A percentile compares a stretch with the other conserved stretches of the same genome.
Conservation (phyloP, 1,140 invertebrate species). For the Limonius californicus region DNA sequence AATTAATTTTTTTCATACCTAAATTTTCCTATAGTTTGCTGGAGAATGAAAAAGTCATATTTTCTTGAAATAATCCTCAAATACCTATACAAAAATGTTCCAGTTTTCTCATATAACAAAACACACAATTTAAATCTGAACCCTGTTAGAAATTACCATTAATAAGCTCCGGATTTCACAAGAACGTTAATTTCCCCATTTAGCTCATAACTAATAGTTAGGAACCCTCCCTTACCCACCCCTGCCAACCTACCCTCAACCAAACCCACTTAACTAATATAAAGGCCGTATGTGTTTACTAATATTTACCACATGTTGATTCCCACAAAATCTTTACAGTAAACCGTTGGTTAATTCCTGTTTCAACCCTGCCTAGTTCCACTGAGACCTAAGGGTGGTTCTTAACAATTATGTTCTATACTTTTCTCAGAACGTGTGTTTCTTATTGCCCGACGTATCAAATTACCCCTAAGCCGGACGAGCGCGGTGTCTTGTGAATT, state of each 20-base stretch:
- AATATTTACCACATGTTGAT: conserved; percentile 44
- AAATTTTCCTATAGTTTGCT: no score
- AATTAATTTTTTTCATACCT: no score
- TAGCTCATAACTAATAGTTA: conserved; percentile 19
- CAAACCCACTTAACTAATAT: conserved; percentile 33
- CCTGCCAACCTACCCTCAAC: conserved; percentile 19
- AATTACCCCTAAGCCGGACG: conserved; percentile 5
- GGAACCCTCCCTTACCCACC: conserved; percentile 18
- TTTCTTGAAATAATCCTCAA: no score
- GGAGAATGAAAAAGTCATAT: no score
- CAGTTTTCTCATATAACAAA: no score
- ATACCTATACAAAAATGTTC: no score
- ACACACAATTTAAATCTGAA: no score
- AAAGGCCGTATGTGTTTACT: conserved; percentile 43
- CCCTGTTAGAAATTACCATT: neutral
- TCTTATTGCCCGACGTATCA: conserved; percentile 10
- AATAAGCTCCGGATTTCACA: neutral
- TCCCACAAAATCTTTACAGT: conserved; percentile 3
- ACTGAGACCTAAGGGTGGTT: conserved; percentile 19
- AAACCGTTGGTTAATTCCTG: no score
- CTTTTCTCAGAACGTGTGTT: conserved; percentile 21
- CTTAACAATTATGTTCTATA: conserved; percentile 9
- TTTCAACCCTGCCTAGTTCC: no score
- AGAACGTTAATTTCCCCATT: neutral
- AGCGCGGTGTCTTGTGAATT: neutral